These are phyloP conservation scores for Ectemnius continuus DNA, from an alignment of 2,888 invertebrate genomes.

Conservation along the genomic window DNA sequence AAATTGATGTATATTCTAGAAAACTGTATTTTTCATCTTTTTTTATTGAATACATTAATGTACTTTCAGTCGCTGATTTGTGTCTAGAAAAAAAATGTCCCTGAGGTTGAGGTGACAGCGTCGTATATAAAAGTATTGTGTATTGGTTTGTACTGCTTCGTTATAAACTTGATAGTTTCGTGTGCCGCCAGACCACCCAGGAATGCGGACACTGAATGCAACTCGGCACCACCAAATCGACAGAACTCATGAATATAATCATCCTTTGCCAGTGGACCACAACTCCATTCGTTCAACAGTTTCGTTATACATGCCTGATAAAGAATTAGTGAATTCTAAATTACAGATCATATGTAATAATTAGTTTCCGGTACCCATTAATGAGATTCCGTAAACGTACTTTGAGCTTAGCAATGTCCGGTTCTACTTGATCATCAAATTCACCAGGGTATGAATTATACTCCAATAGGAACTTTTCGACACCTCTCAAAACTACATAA, in stretches of 20 bases:
- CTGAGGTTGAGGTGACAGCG: slow-evolving; percentile 92
- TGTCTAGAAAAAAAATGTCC: slow-evolving; percentile 87
- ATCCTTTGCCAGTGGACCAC: slow-evolving; percentile 88
- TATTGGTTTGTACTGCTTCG: slow-evolving; percentile 96
- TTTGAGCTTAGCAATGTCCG: slow-evolving; percentile 93
- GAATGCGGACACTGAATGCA: slow-evolving; percentile 96
- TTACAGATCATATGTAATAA: not conserved
- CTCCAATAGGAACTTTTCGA: slow-evolving; percentile 92
- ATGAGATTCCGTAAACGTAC: slow-evolving; percentile 67
- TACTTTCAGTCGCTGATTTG: no score
- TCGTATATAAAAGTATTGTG: slow-evolving; percentile 98
- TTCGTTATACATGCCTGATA: slow-evolving; percentile 82
- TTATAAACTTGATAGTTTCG: slow-evolving; percentile 93
- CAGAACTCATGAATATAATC: slow-evolving; percentile 97
- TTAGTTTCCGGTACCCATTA: no score
- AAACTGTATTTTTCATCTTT: slow-evolving; percentile 37
- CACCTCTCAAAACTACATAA: slow-evolving; percentile 93
- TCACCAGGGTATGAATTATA: slow-evolving; percentile 95
- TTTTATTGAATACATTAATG: slow-evolving; percentile 21
- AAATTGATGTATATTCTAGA: slow-evolving; percentile 28
- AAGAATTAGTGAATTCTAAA: not conserved
- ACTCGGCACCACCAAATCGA: slow-evolving; percentile 95
- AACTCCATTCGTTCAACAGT: slow-evolving; percentile 91
- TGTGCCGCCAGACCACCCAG: slow-evolving; percentile 96
- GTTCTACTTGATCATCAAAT: slow-evolving; percentile 90